These are phyloP conservation scores for Argya squamiceps DNA, from an alignment of 2,797 vertebrate genomes.

Conservation along the genomic window DNA sequence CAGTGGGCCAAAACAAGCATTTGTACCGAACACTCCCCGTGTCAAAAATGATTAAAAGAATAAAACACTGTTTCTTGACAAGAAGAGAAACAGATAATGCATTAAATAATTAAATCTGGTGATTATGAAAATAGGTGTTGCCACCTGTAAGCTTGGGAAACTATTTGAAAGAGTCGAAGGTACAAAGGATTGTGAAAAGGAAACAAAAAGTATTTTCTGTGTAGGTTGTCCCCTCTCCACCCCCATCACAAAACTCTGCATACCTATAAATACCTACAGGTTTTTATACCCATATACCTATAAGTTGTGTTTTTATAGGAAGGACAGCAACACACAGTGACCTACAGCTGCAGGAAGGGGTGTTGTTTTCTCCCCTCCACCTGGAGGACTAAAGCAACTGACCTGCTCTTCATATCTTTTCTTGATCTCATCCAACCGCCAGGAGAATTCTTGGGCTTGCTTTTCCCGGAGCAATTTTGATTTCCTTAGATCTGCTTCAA, in stretches of 20 bases:
- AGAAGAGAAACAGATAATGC: neutral
- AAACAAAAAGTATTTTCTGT: constrained; percentile 15
- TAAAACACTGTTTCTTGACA: neutral
- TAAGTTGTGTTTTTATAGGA: neutral
- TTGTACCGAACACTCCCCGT: neutral
- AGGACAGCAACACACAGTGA: neutral
- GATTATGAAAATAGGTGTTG: constrained; percentile 40
- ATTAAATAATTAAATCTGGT: neutral
- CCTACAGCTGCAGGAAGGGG: neutral
- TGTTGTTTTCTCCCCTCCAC: neutral
- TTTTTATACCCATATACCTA: neutral
- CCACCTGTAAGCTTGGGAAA: constrained; percentile 39
- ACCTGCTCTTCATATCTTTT: constrained; percentile 91
- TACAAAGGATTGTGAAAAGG: neutral
- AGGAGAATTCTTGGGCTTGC: constrained; percentile 87
- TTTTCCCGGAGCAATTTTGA: constrained; percentile 90
- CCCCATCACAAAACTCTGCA: neutral
- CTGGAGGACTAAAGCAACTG: constrained; percentile 64
- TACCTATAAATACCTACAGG: neutral
- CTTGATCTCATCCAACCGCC: constrained; percentile 85
- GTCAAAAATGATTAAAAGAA: neutral
- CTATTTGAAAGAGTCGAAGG: neutral
- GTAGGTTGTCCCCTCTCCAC: neutral
- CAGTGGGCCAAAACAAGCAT: constrained; percentile 53
- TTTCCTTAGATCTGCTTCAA: constrained; percentile 87